Evolutionary conservation across 2,797 vertebrate species (phyloP).

Genomic region (Rhadinocentrus ornatus): DNA sequence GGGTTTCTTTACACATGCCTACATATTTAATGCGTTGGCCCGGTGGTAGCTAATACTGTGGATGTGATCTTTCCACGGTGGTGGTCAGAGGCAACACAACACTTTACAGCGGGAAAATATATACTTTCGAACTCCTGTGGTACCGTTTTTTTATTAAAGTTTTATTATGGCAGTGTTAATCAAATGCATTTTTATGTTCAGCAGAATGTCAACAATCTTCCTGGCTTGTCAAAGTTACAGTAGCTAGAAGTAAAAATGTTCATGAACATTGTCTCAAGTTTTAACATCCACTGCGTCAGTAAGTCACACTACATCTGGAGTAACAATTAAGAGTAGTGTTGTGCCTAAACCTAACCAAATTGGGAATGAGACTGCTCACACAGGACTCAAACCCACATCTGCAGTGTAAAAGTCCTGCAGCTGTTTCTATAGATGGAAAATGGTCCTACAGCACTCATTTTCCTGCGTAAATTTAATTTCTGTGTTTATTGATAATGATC

Average conservation of each 20-base stretch:
- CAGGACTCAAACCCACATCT: background rate
- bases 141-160: background rate
- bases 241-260: background rate
- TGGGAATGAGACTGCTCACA: background rate
- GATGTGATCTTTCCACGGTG: constrained; percentile 12
- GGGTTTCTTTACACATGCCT: constrained; percentile 72
- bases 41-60: constrained; percentile 43
- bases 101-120: background rate
- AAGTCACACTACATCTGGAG: background rate
- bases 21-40: constrained; percentile 76
- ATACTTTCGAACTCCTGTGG: background rate
- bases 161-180: background rate
- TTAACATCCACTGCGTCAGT: background rate
- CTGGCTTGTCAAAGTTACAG: background rate
- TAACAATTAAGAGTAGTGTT: background rate
- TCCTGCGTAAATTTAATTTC: background rate
- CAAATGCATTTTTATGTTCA: background rate
- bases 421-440: background rate
- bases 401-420: background rate
- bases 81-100: constrained; percentile 21
- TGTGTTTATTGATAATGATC: background rate
- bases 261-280: background rate
- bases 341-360: background rate
- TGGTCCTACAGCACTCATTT: background rate
- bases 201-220: background rate